Evolutionary conservation across 2,888 invertebrate species (phyloP), one percentile per base, ranked within the genome.

Genomic region (Caenorhabditis uteleia): DNA sequence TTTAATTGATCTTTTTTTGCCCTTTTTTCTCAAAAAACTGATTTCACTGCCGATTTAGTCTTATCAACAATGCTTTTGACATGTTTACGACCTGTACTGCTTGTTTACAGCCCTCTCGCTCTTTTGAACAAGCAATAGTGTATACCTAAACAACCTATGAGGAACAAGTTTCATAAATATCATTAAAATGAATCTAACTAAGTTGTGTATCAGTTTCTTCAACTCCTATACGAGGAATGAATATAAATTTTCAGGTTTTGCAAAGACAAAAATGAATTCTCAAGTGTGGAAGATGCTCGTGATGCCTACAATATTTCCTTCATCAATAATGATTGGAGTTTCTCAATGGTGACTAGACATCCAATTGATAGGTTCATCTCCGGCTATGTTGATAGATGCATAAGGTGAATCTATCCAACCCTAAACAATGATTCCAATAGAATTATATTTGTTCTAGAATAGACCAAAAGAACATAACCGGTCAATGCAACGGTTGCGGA

Each of bases 301-400:
- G 46, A 55, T 18, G 48, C 33, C 0, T 58, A 44, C 38, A 64
- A 61, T n/a, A 51, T 68, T 12, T 62, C 62, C 0, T 29, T 57
- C 7, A 25, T 46, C 0, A 44, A 49, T 21, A 50, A 44, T 2
- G 54, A 64, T 31, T 72, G 61, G 64, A 51, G 45, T 20, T 55
- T 70, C 27, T 50, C 72, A 5, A 71, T 70, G 56, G 60, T 77
- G 4, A 68, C 74, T 5, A 29, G 77, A 10, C 65, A 77, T 44
- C 77, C 77, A 5, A 53, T 77, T 3, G 77, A 77, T 25, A 42
- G 77, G 29, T 77, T 77, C 49, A 39, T 77, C 6, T 74, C 75
- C n/a, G 73, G 71, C 14, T 77, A 62, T 38, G 67, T 77, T 16
- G 77, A 77, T 48, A 60, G 75, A 49, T 77, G 77, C 54, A 68